These are phyloP conservation scores for Tetranychus piercei DNA, from an alignment of 2,888 invertebrate genomes.

Conservation along the genomic window DNA sequence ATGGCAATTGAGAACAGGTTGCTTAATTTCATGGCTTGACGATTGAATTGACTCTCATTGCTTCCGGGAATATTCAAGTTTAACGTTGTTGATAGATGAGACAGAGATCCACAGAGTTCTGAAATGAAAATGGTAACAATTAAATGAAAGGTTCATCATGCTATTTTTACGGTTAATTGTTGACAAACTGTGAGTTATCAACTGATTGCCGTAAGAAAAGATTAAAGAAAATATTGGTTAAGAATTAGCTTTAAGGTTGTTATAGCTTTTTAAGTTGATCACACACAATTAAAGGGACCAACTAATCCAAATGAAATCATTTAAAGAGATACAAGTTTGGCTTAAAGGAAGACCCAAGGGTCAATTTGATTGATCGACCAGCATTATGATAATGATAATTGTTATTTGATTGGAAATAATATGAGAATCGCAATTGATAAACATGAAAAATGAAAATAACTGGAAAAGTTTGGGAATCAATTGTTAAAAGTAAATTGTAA, in stretches of 20 bases:
- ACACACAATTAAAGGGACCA: not conserved
- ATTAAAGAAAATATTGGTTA: no score
- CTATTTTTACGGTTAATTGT: not conserved
- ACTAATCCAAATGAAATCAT: not conserved
- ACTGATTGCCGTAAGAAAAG: no score
- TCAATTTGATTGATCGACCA: not conserved
- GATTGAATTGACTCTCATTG: conserved; percentile 17
- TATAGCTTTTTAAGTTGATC: not conserved
- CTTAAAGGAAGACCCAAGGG: not conserved
- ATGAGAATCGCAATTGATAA: not conserved
- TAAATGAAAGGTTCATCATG: no score
- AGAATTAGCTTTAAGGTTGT: conserved; percentile 5
- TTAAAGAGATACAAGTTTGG: no score
- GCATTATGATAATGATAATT: not conserved
- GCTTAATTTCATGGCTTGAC: conserved; percentile 24
- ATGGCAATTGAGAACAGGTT: conserved; percentile 30
- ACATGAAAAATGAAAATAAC: not conserved
- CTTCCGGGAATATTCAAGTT: conserved; percentile 26
- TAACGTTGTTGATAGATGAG: conserved; percentile 29
- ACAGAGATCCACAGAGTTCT: conserved; percentile 28
- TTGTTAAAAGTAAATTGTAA: not conserved
- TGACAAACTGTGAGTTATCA: no score
- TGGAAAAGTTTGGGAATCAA: not conserved
- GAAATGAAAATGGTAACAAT: not conserved
- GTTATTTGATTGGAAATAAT: not conserved